Base-by-base conservation (phyloP, 2,113 vertebrate genomes). In the Atlantisia rogersi region DNA sequence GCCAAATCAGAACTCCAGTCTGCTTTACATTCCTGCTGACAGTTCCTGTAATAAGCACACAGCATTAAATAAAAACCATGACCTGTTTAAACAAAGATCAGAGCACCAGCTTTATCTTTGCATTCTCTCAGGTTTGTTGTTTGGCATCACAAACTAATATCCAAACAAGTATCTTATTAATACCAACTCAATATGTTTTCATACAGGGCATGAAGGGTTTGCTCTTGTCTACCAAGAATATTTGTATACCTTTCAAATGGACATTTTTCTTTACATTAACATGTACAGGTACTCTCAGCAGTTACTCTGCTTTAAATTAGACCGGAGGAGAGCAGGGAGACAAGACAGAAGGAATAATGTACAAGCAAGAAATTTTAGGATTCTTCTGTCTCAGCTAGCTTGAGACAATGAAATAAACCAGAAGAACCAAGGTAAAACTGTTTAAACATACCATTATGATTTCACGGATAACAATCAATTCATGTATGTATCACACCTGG, bases 61-160 rank as follows among this genome's bases (percentile, higher is more conserved):
- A 86, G 70, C 48, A 68, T 90, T 90, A 92, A 96, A 91, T 65
- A 86, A 97, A 95, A 95, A 79, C 3, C 68, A 93, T 82, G 83
- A 95, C 83, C 85, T 94, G 92, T 87, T 95, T 94, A 88, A 94
- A 95, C 53, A 94, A 85, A 95, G 88, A 97, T 94, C 86, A 92
- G 86, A 95, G 86, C 12, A 1, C 50, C 37, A 82, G 81, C 62
- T 91, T 89, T 79, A 92, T 84, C 91, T 89, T 60, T 63, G 74
- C 50, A 19, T 46, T 77, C 67, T 85, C 63, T 82, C 19, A n/a
- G 74, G 67, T 82, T 86, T 92, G 86, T 76, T 85, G 84, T 76
- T 77, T 77, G 69, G 44, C 71, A 93, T 56, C 73, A 71, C 81
- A 87, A 92, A 58, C 69, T 76, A 88, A 85, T 22, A 87, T n/a